phyloP scores from a whole-genome alignment of 1,140 invertebrate species.

The Agrypnia vestita region DNA sequence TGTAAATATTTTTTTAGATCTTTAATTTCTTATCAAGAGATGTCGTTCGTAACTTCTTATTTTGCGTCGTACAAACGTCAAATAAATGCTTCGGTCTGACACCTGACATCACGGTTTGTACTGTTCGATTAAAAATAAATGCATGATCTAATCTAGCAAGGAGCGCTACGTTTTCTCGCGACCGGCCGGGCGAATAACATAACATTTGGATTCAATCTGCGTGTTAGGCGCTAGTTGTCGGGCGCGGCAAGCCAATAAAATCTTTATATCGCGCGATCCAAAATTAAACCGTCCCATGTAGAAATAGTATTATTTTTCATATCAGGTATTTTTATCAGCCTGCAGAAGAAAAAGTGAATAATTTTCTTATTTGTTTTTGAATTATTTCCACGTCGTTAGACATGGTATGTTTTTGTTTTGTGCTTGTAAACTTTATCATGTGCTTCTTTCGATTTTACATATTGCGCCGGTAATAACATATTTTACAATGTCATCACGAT shows the following conservation, averaged over 20 bases:
- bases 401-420: constrained; percentile 37
- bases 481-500: not conserved
- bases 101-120: constrained; percentile 48
- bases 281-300: constrained; percentile 28
- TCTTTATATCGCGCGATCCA: constrained; percentile 36
- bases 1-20: too few relatives aligned
- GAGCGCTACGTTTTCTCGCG: not conserved
- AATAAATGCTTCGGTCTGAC: constrained; percentile 37
- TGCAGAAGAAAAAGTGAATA: constrained; percentile 2
- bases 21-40: not conserved
- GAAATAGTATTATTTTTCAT: not conserved
- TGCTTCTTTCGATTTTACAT: not conserved
- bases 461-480: not conserved
- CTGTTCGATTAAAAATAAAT: constrained; percentile 47
- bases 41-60: not conserved
- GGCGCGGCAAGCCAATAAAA: constrained; percentile 40
- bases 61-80: constrained; percentile 37
- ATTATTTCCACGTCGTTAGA: not conserved
- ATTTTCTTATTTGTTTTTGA: constrained; percentile 40
- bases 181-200: constrained; percentile 18
- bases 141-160: constrained; percentile 46
- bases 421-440: not conserved
- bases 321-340: constrained; percentile 44
- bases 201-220: constrained; percentile 27
- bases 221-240: constrained; percentile 21